Evolutionary conservation across 2,113 vertebrate species (phyloP), one percentile per base, ranked within the genome.

Genomic region (Jaculus jaculus): DNA sequence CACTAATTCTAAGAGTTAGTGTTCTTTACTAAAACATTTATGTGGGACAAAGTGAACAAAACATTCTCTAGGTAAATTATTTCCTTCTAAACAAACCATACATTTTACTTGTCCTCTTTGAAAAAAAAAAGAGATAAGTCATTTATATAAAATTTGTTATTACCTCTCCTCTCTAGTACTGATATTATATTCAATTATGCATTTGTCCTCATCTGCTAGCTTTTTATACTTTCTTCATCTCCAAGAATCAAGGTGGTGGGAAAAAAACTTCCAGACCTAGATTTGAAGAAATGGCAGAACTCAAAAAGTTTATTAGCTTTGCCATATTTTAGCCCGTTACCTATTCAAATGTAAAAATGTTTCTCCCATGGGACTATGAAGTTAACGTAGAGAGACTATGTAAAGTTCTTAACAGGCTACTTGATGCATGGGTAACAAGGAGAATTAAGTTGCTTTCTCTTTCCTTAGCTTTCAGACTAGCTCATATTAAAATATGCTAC

Each of bases 41-140:
- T 39, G 61, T 66, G 28, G 39, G 80, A 47, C 65, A 71, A 8
- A 60, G 0, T 39, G 28, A 77, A 72, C 21, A 78, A 73, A 71
- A 73, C 54, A 61, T 34, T 5, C 34, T 92, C 51, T 78, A 90
- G 60, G 61, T 42, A 78, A 69, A 71, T 72, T 47, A 47, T 18
- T 84, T 89, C 51, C 32, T 78, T 87, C 51, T 79, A 89, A 96
- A 65, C 3, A 82, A 95, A 82, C 32, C 63, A 51, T 82, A 60
- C 51, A 88, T 58, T 90, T 78, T 20, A 69, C 24, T 24, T 87
- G 65, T 80, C 91, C 24, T 34, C 16, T 69, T 5, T 90, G 32
- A 77, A 37, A 72, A 73, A 84, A 79, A 28, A 89, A 66, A 84
- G n/a, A 47, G 24, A 8, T 10, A 34, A 23, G 32, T 68, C 30